Evolutionary conservation across 2,888 invertebrate species (phyloP).

Genomic region (Lamellibrachia columna): DNA sequence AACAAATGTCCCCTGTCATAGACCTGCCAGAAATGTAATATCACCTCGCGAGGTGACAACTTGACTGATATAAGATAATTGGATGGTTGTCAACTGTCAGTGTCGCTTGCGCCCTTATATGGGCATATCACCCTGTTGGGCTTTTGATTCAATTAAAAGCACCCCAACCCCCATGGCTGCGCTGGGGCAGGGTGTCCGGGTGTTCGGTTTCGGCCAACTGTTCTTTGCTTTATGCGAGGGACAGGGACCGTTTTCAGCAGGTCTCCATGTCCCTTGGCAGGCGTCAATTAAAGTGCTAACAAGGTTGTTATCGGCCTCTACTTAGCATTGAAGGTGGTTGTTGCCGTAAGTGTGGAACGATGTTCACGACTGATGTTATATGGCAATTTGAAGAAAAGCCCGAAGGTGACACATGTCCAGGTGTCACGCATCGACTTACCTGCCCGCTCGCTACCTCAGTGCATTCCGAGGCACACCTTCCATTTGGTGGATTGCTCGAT

Average conservation of each 20-base stretch:
- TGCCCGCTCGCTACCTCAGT: background rate
- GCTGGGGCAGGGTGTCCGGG: background rate
- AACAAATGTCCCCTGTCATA: background rate
- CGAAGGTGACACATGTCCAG: background rate
- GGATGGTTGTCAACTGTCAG: slow-evolving; percentile 16
- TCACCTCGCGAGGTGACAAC: background rate
- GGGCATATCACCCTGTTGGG: background rate
- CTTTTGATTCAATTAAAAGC: slow-evolving; percentile 16
- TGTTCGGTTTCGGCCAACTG: background rate
- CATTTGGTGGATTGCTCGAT: background rate
- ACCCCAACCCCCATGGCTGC: background rate
- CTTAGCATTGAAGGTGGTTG: background rate
- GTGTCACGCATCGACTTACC: background rate
- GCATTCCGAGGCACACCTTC: background rate
- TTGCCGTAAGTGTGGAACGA: background rate
- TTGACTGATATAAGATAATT: slow-evolving; percentile 16
- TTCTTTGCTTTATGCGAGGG: background rate
- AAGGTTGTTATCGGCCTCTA: background rate
- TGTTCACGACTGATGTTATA: background rate
- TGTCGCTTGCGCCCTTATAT: background rate
- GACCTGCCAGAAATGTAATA: slow-evolving; percentile 5
- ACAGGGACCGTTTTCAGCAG: background rate
- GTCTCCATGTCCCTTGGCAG: background rate
- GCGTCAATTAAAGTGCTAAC: slow-evolving; percentile 2
- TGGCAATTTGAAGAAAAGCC: slow-evolving; percentile 1